Evolutionary conservation across 1,140 invertebrate genomes (phyloP), one percentile per base, ranked within the genome.

Genomic region (Steinernema khuongi): DNA sequence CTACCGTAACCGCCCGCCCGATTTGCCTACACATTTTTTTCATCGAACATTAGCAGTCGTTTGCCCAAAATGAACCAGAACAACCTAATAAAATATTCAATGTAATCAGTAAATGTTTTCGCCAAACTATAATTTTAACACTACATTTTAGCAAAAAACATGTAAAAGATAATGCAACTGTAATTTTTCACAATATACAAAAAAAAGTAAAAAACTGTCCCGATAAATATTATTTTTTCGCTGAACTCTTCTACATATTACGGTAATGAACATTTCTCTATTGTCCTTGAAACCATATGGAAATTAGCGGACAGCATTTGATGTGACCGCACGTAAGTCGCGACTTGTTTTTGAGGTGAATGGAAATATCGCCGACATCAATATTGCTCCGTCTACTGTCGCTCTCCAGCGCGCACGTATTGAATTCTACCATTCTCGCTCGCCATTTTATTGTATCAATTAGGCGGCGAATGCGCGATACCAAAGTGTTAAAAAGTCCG

Each of bases 351-450:
- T 60, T 60, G 50, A 22, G 22, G 22, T 60, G 50, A 60, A 60
- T 60, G 26, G 22, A 60, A 22, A 22, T 22, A 22, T 60, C 50
- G 50, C 50, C 50, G 50, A 14, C 14, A 60, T n/a, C 50, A 22
- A 60, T 60, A 60, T 60, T 60, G 50, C 50, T 60, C 50, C 50
- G 50, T n/a, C 50, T 60, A n/a, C 50, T 60, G 50, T 60, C 50
- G 26, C 19, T 26, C n/a, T n/a, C n/a, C n/a, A 41, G 7, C 50
- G 4, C 50, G 19, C 50, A 26, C 50, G 50, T 22, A 60, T 60
- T 60, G 50, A 60, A 17, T 60, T 26, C 50, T 7, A 60, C 4
- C 50, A 60, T 60, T 60, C 50, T 60, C 50, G 50, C 50, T 14
- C 50, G 50, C 50, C 50, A 22, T 60, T 60, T 60, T 60, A 60